Conservation (phyloP, 2,888 invertebrate genomes). For the Cryptophagus acutangulus region DNA sequence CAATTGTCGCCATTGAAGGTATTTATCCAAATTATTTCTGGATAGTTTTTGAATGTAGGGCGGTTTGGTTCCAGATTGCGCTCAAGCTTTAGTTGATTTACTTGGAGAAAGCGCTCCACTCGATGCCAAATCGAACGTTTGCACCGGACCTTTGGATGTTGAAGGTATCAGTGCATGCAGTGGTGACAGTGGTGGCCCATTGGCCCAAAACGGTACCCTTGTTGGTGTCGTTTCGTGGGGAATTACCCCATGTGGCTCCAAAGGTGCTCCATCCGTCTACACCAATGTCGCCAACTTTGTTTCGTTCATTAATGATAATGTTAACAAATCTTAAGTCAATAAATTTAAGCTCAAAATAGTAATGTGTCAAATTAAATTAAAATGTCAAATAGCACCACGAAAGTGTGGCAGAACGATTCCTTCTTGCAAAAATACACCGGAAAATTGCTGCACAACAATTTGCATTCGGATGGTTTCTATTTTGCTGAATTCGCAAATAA, state of each 20-base stretch:
- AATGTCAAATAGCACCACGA: no score
- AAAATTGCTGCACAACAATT: constrained; percentile 45
- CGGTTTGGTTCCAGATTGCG: not conserved
- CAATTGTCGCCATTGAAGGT: not conserved
- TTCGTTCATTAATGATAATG: not conserved
- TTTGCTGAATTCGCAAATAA: constrained; percentile 31
- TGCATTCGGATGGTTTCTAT: constrained; percentile 52
- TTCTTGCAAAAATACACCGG: constrained; percentile 50
- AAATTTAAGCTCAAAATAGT: no score
- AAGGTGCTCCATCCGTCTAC: constrained; percentile 53
- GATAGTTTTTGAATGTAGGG: no score
- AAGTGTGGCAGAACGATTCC: constrained; percentile 20
- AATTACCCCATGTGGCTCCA: constrained; percentile 50
- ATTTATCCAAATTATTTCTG: no score
- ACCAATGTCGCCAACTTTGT: constrained; percentile 49
- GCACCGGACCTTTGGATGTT: constrained; percentile 3
- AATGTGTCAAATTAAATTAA: no score
- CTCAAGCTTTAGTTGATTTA: not conserved
- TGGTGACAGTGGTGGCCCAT: constrained; percentile 56
- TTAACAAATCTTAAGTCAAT: no score
- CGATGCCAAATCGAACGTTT: constrained; percentile 3
- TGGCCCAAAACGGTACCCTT: constrained; percentile 39
- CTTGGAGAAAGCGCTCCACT: not conserved
- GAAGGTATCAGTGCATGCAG: constrained; percentile 42
- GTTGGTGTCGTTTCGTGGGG: constrained; percentile 57